These are phyloP conservation scores for Percopsis transmontana DNA, from an alignment of 2,113 vertebrate species.

Conservation along the genomic window DNA sequence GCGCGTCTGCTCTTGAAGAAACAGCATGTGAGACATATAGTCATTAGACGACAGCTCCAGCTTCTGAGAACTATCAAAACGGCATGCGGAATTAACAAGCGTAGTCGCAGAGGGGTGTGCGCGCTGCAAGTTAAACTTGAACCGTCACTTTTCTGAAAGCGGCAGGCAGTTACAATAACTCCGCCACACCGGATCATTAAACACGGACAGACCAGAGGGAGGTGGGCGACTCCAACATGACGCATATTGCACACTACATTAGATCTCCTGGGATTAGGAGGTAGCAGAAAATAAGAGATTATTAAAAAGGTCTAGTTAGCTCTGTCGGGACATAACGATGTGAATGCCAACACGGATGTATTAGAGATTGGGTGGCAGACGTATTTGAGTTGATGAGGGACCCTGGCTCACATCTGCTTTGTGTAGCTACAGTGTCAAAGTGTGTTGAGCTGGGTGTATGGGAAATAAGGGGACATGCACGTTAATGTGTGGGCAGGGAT, in stretches of 20 bases:
- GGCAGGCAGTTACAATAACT: no score
- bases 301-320: constrained; percentile 72
- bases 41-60: no score
- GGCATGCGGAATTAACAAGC: no score
- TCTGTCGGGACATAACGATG: constrained; percentile 57
- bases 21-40: no score
- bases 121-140: no score
- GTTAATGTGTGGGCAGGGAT: constrained; percentile 28
- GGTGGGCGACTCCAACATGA: constrained; percentile 5
- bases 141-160: no score
- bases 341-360: constrained; percentile 22
- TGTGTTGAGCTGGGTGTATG: constrained; percentile 25
- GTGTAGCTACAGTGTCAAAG: no score
- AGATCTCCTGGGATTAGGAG: constrained; percentile 55
- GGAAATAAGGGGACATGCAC: constrained; percentile 32
- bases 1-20: no score
- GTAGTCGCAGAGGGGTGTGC: no score
- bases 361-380: constrained; percentile 22
- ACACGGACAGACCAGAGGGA: constrained; percentile 9
- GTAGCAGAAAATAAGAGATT: constrained; percentile 65
- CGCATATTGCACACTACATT: constrained; percentile 51
- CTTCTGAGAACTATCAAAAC: no score
- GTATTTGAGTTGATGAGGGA: constrained; percentile 61
- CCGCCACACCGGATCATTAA: constrained; percentile 29
- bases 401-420: constrained; percentile 33